A percentile compares a stretch with the other conserved stretches of the same genome.
phyloP scores from a whole-genome alignment of 2,113 vertebrate species.

The Myrmophylax atrothorax region DNA sequence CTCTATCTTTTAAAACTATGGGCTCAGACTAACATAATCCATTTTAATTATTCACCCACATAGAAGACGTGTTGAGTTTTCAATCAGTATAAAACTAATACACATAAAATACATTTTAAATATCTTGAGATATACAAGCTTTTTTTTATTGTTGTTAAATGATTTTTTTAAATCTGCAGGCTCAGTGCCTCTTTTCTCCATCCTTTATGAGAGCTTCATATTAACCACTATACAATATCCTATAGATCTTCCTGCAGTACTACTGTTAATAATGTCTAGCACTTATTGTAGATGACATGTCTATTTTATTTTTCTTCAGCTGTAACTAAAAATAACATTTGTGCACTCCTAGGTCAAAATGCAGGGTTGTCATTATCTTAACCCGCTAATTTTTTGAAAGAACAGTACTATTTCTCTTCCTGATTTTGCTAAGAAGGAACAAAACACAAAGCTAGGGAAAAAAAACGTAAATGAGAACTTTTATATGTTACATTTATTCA shows the following conservation, averaged over 20 bases:
- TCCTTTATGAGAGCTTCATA: not conserved
- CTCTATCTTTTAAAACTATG: not conserved
- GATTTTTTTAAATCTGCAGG: not conserved
- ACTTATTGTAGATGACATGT: not conserved
- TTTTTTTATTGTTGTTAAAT: not conserved
- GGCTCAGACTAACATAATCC: not conserved
- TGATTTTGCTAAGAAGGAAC: not conserved
- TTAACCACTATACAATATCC: not conserved
- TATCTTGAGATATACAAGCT: not conserved
- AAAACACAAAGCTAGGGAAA: not conserved
- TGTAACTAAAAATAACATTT: not conserved
- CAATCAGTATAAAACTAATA: constrained; percentile 1
- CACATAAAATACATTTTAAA: constrained; percentile 25
- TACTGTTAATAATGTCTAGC: not conserved
- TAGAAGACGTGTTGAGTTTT: not conserved
- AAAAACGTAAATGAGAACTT: not conserved
- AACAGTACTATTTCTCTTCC: not conserved
- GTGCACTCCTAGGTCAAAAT: not conserved
- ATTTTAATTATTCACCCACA: constrained; percentile 36
- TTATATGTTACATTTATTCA: not conserved
- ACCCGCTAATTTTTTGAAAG: not conserved
- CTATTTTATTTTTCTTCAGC: not conserved
- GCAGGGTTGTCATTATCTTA: not conserved
- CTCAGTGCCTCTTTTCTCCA: not conserved
- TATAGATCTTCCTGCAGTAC: not conserved